Evolutionary conservation across 2,888 invertebrate genomes (phyloP).

Genomic region (Tetrapedia diversipes): DNA sequence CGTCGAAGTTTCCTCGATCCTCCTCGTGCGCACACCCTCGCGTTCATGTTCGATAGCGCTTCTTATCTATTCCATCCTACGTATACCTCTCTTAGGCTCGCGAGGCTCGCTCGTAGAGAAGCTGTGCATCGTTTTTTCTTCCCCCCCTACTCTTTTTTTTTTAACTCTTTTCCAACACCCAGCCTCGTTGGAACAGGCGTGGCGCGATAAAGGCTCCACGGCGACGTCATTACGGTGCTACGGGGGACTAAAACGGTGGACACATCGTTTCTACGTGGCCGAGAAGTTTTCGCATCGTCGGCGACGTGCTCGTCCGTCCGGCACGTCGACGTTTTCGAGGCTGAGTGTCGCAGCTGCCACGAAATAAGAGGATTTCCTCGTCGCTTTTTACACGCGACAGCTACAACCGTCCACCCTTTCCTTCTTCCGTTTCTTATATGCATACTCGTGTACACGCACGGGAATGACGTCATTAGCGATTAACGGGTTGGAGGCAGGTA

Average conservation of each 20-base stretch:
- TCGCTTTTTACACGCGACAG: conserved; percentile 30
- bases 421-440: not conserved
- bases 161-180: conserved; percentile 61
- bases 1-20: too few species aligned
- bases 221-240: conserved; percentile 67
- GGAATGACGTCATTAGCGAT: conserved; percentile 73
- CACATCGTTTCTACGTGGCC: conserved; percentile 72
- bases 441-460: not conserved
- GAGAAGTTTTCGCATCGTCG: conserved; percentile 65
- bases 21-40: not conserved
- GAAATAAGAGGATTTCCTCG: conserved; percentile 62
- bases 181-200: conserved; percentile 51
- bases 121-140: not conserved
- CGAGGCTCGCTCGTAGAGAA: conserved; percentile 24
- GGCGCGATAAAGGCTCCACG: conserved; percentile 69
- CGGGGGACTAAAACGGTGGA: conserved; percentile 66
- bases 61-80: conserved; percentile 1
- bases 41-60: conserved; percentile 16
- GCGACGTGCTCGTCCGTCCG: conserved; percentile 55
- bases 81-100: conserved; percentile 15
- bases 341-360: conserved; percentile 36
- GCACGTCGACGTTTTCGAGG: conserved; percentile 51
- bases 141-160: too few species aligned
- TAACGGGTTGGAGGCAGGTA: too few species aligned
- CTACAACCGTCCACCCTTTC: conserved; percentile 43